These are phyloP conservation scores for Bombus breviceps DNA, from an alignment of 1,140 invertebrate genomes.

Conservation along the genomic window DNA sequence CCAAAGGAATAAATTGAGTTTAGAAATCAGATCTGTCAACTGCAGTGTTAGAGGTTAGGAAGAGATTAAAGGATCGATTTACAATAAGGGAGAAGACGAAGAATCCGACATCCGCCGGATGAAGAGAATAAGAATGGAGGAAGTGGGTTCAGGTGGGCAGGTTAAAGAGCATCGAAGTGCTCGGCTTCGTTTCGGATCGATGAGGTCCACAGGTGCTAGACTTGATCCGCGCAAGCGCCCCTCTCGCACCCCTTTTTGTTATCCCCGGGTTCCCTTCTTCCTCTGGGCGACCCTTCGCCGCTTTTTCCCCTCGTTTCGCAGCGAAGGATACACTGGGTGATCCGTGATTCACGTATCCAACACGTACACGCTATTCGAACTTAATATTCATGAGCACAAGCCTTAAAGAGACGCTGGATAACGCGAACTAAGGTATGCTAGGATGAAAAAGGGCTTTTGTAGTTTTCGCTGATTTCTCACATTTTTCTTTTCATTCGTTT, in stretches of 20 bases:
- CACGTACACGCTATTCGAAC: neutral
- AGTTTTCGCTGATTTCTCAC: too few relatives aligned
- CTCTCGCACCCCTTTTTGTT: constrained; percentile 60
- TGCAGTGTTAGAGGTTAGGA: neutral
- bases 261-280: constrained; percentile 27
- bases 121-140: neutral
- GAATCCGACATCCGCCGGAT: neutral
- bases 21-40: neutral
- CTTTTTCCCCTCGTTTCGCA: neutral
- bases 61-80: neutral
- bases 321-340: neutral
- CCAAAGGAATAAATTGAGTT: neutral
- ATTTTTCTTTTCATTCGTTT: neutral
- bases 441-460: neutral
- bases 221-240: constrained; percentile 63
- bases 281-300: too few relatives aligned
- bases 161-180: constrained; percentile 58
- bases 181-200: constrained; percentile 63
- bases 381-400: constrained; percentile 13
- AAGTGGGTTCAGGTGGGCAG: constrained; percentile 51
- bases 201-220: constrained; percentile 68
- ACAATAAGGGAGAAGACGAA: neutral
- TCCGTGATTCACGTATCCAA: constrained; percentile 5
- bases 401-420: neutral
- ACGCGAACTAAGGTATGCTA: neutral